These are phyloP conservation scores for Labeo rohita DNA, from an alignment of 2,113 vertebrate genomes.

Conservation along the genomic window DNA sequence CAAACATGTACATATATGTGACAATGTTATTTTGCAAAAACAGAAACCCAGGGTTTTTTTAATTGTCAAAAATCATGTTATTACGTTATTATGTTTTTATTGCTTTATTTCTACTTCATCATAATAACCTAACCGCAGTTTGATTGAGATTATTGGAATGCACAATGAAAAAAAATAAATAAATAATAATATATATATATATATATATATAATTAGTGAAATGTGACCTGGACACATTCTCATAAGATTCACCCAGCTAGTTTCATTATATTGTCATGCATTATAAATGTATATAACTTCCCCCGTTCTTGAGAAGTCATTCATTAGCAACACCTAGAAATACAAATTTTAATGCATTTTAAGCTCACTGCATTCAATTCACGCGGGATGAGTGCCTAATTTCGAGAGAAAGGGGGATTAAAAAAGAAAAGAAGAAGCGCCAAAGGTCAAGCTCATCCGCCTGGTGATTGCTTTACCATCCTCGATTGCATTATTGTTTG, in stretches of 20 bases:
- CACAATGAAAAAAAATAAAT: too few species aligned
- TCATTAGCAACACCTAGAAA: constrained; percentile 1
- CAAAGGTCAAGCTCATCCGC: constrained; percentile 48
- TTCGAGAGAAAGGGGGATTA: neutral
- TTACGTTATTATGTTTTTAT: too few species aligned
- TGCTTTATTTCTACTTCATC: too few species aligned
- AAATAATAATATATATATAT: too few species aligned
- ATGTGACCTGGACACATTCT: neutral
- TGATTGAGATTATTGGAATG: too few species aligned
- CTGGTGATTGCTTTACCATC: constrained; percentile 3
- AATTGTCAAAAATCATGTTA: too few species aligned
- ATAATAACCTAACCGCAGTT: too few species aligned
- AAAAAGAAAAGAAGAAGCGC: neutral
- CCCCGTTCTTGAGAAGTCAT: neutral
- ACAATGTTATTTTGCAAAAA: too few species aligned
- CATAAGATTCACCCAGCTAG: neutral
- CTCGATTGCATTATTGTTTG: constrained; percentile 50
- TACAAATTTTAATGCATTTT: neutral
- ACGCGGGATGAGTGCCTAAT: neutral
- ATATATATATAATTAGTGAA: neutral
- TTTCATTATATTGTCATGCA: neutral
- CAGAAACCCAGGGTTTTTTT: too few species aligned
- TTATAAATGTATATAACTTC: neutral
- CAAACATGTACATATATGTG: too few species aligned
- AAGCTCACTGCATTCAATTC: neutral